These are phyloP conservation scores for Decapterus maruadsi DNA, from an alignment of 2,797 vertebrate species.

Conservation along the genomic window DNA sequence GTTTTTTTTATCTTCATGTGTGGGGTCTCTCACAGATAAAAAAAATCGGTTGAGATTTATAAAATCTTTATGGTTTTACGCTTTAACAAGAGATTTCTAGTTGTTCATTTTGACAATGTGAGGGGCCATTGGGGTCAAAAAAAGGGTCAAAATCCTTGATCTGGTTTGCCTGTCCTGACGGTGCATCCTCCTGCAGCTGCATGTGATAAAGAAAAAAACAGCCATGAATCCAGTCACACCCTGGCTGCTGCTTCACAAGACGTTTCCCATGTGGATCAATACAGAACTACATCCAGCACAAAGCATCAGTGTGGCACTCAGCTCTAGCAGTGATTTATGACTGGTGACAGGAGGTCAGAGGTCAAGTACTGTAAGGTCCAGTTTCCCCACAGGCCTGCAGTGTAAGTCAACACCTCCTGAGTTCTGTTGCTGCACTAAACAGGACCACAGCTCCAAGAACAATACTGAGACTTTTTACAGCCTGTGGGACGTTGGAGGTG, in stretches of 20 bases:
- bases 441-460: conserved; percentile 33
- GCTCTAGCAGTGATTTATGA: conserved; percentile 28
- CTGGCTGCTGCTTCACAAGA: background rate
- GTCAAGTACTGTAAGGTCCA: conserved; percentile 42
- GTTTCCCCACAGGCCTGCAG: conserved; percentile 7
- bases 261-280: background rate
- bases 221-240: too few species aligned
- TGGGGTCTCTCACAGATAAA: too few species aligned
- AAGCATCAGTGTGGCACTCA: background rate
- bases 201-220: too few species aligned
- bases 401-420: conserved; percentile 34
- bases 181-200: too few species aligned
- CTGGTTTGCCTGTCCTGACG: too few species aligned
- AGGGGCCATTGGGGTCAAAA: too few species aligned
- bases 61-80: too few species aligned
- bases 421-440: conserved; percentile 20
- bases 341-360: conserved; percentile 47
- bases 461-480: conserved; percentile 46
- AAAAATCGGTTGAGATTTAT: too few species aligned
- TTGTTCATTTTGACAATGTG: too few species aligned
- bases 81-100: too few species aligned
- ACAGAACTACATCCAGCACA: background rate
- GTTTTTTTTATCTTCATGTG: too few species aligned
- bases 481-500: conserved; percentile 19
- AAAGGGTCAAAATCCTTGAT: too few species aligned